A percentile compares a stretch with the other conserved stretches of the same genome.
Conservation (phyloP, 2,888 invertebrate species). For the Drosophila mayaguana region DNA sequence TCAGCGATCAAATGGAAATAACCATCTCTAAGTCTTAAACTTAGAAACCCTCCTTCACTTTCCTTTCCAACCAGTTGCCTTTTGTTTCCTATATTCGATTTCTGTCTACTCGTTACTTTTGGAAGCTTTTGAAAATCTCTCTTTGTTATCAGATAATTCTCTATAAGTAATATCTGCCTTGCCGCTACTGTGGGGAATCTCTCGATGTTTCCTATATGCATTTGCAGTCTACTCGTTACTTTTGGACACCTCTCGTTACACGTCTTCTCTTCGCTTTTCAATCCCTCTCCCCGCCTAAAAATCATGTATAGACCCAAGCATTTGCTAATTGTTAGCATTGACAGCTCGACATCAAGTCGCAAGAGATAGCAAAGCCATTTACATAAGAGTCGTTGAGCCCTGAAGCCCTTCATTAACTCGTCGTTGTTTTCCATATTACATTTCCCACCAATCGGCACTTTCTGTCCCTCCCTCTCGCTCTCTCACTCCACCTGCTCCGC, state of each 20-base stretch:
- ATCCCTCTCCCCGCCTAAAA: no score
- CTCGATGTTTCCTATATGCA: neutral
- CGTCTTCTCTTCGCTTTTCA: neutral
- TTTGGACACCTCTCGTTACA: neutral
- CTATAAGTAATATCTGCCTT: neutral
- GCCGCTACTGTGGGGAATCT: neutral
- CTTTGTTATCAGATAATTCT: no score
- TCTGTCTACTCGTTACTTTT: no score
- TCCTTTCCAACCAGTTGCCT: no score
- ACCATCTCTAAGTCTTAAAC: no score
- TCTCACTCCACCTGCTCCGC: neutral
- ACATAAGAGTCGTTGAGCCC: neutral
- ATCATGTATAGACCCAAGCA: no score
- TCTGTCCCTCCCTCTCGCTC: neutral
- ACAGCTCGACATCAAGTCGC: no score
- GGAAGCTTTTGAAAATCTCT: no score
- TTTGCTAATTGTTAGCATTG: neutral
- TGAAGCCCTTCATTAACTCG: neutral
- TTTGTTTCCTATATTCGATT: no score
- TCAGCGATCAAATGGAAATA: no score
- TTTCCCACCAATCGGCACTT: neutral
- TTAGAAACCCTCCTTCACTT: no score
- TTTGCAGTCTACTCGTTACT: neutral
- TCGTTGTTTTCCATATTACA: neutral
- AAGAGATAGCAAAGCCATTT: neutral